Percentiles rank a stretch among this genome's conserved stretches.
phyloP scores from a whole-genome alignment of 2,797 vertebrate species.

The Poeciliopsis gracilis region DNA sequence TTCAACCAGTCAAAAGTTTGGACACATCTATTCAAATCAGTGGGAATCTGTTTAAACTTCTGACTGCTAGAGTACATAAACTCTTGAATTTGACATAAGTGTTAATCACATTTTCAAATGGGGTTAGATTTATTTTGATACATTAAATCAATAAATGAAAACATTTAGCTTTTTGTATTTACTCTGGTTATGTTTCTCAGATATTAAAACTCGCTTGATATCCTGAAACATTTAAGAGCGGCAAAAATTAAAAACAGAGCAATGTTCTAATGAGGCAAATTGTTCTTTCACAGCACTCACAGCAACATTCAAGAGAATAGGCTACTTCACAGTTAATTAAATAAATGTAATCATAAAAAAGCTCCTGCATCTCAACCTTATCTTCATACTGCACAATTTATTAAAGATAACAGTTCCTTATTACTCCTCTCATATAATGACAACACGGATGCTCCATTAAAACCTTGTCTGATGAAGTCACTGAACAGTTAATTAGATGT shows the following conservation, averaged over 20 bases:
- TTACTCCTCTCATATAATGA: slow-evolving; percentile 26
- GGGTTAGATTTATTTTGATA: background rate
- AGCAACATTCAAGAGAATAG: slow-evolving; percentile 18
- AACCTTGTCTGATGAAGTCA: slow-evolving; percentile 46
- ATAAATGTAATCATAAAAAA: slow-evolving; percentile 14
- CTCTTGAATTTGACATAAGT: background rate
- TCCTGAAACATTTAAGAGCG: background rate
- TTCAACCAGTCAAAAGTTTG: too few species aligned
- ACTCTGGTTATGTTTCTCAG: background rate
- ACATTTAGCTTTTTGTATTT: background rate
- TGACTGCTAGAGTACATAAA: background rate
- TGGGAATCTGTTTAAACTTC: background rate
- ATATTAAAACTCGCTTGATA: background rate
- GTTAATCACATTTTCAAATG: background rate
- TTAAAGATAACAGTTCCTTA: slow-evolving; percentile 18
- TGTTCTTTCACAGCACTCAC: background rate
- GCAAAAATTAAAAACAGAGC: background rate
- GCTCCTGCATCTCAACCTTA: slow-evolving; percentile 1
- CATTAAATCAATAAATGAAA: background rate
- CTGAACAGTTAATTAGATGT: slow-evolving; percentile 50
- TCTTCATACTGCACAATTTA: slow-evolving; percentile 9
- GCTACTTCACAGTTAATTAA: slow-evolving; percentile 22
- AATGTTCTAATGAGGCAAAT: background rate
- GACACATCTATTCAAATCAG: background rate
- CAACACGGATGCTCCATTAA: slow-evolving; percentile 40